phyloP scores from a whole-genome alignment of 2,113 vertebrate species.

The Tachysurus vachellii region DNA sequence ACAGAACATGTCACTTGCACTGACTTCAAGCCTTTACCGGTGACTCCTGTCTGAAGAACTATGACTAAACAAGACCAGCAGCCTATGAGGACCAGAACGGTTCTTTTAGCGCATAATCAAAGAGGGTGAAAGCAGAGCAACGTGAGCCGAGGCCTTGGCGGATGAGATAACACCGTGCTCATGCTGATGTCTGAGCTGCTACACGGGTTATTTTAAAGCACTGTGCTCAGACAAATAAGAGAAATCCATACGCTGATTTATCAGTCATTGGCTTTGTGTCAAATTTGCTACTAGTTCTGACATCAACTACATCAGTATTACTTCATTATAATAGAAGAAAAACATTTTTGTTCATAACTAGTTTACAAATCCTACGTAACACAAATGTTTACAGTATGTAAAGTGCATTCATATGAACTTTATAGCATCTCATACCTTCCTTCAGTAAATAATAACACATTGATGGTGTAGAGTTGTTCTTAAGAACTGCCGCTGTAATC shows the following conservation, averaged over 20 bases:
- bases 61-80: constrained; percentile 29
- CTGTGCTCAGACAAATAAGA: constrained; percentile 27
- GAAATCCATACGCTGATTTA: neutral
- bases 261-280: neutral
- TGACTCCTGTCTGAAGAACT: constrained; percentile 15
- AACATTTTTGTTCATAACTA: neutral
- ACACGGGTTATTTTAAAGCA: constrained; percentile 50
- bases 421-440: too few species aligned
- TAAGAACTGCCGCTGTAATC: too few species aligned
- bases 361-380: neutral
- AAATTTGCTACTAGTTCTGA: neutral
- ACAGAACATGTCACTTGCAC: neutral
- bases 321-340: neutral
- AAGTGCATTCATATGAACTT: neutral
- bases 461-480: too few species aligned
- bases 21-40: constrained; percentile 35
- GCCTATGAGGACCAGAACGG: constrained; percentile 28
- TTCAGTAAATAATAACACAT: too few species aligned
- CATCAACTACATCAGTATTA: neutral
- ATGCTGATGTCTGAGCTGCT: constrained; percentile 15
- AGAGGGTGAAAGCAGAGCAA: constrained; percentile 30
- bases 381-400: neutral
- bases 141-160: constrained; percentile 13
- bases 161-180: neutral
- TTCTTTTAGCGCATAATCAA: constrained; percentile 48